A percentile compares a stretch with the other conserved stretches of the same genome.
Evolutionary conservation across 2,888 invertebrate genomes (phyloP).

Genomic region (Caenorhabditis sp.): DNA sequence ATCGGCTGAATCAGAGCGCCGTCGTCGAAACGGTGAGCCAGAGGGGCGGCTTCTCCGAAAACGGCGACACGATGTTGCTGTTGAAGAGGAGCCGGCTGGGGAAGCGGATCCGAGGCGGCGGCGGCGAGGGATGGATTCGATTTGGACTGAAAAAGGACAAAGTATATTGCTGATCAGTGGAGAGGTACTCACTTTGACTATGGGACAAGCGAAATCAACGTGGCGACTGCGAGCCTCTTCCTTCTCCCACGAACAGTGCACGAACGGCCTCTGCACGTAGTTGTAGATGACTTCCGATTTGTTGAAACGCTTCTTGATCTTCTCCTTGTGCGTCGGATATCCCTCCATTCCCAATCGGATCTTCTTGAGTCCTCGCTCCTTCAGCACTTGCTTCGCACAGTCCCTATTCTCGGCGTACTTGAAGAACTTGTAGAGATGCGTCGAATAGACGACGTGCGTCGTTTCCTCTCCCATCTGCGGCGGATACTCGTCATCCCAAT

Average conservation of each 20-base stretch:
- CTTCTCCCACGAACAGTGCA: constrained; percentile 99
- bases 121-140: constrained; percentile 79
- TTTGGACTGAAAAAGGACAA: constrained; percentile 71
- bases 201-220: constrained; percentile 86
- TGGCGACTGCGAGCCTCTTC: constrained; percentile 99
- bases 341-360: constrained; percentile 97
- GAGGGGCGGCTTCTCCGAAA: constrained; percentile 53
- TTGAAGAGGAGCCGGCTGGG: constrained; percentile 78
- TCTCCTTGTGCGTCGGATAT: constrained; percentile 99
- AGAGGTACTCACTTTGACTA: constrained; percentile 75
- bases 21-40: constrained; percentile 47
- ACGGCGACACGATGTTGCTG: constrained; percentile 54
- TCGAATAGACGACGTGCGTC: constrained; percentile 86
- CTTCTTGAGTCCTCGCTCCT: constrained; percentile 97
- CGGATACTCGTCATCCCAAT: constrained; percentile 99
- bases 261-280: constrained; percentile 98
- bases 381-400: constrained; percentile 94
- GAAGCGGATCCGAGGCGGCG: constrained; percentile 80
- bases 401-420: constrained; percentile 99
- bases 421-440: constrained; percentile 82
- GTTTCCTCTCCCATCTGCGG: constrained; percentile 98
- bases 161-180: too few relatives aligned
- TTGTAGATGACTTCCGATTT: constrained; percentile 98
- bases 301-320: constrained; percentile 94
- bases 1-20: background rate